Conservation (phyloP, 2,888 invertebrate genomes). For the Dicranocentrus wangi region DNA sequence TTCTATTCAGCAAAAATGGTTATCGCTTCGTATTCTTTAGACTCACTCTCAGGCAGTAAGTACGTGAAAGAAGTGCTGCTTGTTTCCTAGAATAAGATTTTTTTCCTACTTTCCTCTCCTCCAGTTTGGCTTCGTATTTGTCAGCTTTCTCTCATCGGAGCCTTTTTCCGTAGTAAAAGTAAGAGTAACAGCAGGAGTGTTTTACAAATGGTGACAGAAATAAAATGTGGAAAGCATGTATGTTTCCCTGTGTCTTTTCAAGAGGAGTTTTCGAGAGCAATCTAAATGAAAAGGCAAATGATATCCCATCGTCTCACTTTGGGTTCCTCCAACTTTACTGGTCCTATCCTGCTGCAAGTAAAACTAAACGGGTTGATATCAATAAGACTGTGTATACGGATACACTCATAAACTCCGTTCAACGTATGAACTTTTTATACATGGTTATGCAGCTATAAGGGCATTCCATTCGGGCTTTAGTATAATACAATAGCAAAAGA, state of each 20-base stretch:
- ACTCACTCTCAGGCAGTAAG: neutral
- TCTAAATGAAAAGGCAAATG: conserved; percentile 35
- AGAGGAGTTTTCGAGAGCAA: neutral
- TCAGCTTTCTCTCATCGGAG: conserved; percentile 13
- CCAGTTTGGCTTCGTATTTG: neutral
- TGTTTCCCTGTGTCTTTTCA: neutral
- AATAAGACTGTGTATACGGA: too few relatives aligned
- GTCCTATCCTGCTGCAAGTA: too few relatives aligned
- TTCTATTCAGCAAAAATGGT: conserved; percentile 60
- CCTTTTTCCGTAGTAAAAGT: neutral
- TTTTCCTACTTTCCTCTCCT: neutral
- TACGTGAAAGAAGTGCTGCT: conserved; percentile 23
- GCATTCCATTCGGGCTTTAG: too few relatives aligned
- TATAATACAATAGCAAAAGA: too few relatives aligned
- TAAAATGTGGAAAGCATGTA: conserved; percentile 1
- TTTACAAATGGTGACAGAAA: conserved; percentile 17
- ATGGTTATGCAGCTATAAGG: too few relatives aligned
- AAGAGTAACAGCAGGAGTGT: conserved; percentile 17
- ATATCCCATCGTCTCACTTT: neutral
- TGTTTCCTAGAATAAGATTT: conserved; percentile 4
- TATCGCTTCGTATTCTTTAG: conserved; percentile 37
- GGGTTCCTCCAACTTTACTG: neutral
- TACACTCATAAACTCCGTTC: too few relatives aligned
- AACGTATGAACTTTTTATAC: too few relatives aligned
- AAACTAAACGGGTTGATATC: too few relatives aligned